Percentiles rank a stretch among this genome's conserved stretches.
Conservation (phyloP, 2,797 vertebrate genomes). For the Pantherophis alleghaniensis region DNA sequence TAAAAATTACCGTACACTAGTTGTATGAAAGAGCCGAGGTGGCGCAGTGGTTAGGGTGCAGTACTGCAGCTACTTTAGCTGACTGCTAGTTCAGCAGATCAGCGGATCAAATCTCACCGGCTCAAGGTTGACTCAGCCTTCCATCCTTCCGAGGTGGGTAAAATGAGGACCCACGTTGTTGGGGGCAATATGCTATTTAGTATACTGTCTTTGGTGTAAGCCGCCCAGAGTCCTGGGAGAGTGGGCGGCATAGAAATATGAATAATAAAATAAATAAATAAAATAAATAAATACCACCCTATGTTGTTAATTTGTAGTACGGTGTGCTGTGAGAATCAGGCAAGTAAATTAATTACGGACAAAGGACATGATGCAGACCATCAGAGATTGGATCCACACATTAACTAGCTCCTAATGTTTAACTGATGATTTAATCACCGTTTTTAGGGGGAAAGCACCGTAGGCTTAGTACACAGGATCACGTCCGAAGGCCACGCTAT, state of each 20-base stretch:
- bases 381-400: neutral
- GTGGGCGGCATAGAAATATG: no score
- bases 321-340: neutral
- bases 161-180: no score
- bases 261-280: no score
- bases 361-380: neutral
- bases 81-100: no score
- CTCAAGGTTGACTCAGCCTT: no score
- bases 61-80: no score
- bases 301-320: neutral
- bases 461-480: neutral
- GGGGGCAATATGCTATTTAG: no score
- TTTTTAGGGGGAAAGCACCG: neutral
- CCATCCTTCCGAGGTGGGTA: no score
- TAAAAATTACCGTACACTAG: neutral
- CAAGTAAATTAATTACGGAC: neutral
- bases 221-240: no score
- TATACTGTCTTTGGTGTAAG: no score
- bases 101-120: no score
- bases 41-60: no score
- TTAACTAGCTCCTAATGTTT: neutral
- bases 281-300: neutral
- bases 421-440: neutral
- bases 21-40: neutral
- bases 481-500: neutral